phyloP scores from a whole-genome alignment of 2,797 vertebrate species.

The Myoxocephalus aenaeus region DNA sequence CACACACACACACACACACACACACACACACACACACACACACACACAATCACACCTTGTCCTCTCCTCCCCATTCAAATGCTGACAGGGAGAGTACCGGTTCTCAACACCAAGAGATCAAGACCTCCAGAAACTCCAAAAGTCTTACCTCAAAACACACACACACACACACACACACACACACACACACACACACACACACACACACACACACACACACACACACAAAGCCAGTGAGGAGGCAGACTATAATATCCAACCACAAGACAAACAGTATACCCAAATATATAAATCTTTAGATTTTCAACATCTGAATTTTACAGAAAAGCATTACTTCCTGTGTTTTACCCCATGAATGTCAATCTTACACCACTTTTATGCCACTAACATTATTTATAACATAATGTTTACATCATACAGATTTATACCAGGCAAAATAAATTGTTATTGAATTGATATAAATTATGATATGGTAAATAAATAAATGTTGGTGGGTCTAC shows the following conservation, averaged over 20 bases:
- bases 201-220: slow-evolving; percentile 4
- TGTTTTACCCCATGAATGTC: background rate
- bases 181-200: background rate
- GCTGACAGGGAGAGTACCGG: slow-evolving; percentile 32
- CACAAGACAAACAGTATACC: background rate
- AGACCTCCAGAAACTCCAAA: slow-evolving; percentile 40
- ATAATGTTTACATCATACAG: background rate
- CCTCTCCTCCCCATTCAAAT: slow-evolving; percentile 43
- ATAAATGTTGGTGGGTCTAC: background rate
- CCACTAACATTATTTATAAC: background rate
- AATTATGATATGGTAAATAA: too few relatives aligned
- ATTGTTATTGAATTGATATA: background rate
- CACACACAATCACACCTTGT: slow-evolving; percentile 44
- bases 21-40: slow-evolving; percentile 23
- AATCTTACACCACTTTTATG: background rate
- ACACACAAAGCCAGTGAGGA: background rate
- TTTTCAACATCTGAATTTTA: background rate
- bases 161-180: slow-evolving; percentile 3
- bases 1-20: slow-evolving; percentile 21
- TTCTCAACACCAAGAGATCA: slow-evolving; percentile 43
- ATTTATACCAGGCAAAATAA: background rate
- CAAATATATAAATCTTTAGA: background rate
- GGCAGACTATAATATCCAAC: background rate
- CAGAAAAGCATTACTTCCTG: background rate
- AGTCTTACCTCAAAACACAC: slow-evolving; percentile 7